Evolutionary conservation across 30 jellyfish, hydroid and myxozoan species (phyloP).

Genomic region (Rhopilema esculentum): DNA sequence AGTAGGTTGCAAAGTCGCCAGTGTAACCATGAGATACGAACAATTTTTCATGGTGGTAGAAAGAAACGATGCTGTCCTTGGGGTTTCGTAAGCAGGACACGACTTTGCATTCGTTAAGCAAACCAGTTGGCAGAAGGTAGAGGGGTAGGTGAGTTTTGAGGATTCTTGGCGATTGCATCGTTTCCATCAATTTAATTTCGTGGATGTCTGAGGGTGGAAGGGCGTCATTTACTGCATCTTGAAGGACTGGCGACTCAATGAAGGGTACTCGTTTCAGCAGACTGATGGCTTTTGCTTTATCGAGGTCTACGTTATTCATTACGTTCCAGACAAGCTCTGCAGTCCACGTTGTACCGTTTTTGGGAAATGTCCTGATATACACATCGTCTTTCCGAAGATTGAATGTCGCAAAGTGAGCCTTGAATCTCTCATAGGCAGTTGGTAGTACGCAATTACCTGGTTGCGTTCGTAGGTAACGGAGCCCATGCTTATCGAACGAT

Average conservation of each 20-base stretch:
- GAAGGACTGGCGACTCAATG: not conserved
- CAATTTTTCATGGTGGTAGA: constrained; percentile 31
- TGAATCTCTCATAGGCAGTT: constrained; percentile 28
- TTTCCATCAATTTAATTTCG: not conserved
- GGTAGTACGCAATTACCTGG: constrained; percentile 54
- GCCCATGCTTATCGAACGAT: not conserved
- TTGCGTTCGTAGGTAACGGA: constrained; percentile 1
- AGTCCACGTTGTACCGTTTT: constrained; percentile 68
- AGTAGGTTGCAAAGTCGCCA: constrained; percentile 36
- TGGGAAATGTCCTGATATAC: constrained; percentile 27
- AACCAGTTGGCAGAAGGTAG: constrained; percentile 3
- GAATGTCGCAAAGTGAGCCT: constrained; percentile 3
- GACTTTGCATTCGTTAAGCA: constrained; percentile 15
- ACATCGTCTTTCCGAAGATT: constrained; percentile 22
- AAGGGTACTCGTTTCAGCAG: not conserved
- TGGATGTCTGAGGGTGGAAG: not conserved
- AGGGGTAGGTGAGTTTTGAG: constrained; percentile 10
- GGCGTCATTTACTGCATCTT: not conserved
- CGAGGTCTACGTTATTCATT: not conserved
- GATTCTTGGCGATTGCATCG: not conserved
- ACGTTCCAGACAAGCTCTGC: constrained; percentile 28
- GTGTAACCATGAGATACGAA: not conserved
- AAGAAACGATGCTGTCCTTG: constrained; percentile 42
- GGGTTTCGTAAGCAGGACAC: constrained; percentile 40
- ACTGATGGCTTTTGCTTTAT: not conserved